Base-by-base conservation (phyloP, 2,888 invertebrate species). In the Noctua janthe region DNA sequence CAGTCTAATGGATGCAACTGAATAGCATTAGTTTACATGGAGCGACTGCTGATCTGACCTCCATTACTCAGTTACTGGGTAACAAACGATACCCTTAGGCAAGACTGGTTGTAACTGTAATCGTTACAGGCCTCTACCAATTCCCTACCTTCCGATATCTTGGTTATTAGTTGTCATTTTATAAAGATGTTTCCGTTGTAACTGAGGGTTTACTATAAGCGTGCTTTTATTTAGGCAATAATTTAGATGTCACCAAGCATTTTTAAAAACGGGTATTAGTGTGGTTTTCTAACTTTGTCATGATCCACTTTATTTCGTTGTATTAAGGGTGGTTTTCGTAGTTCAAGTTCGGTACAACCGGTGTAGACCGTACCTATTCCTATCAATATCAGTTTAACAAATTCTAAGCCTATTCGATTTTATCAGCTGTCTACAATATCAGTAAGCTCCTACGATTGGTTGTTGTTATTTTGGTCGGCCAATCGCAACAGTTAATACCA, bases 391-490 rank as follows among this genome's bases (percentile, higher is more conserved):
- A 82, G 1, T 62, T 69, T 15, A 29, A 67, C 56, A 62, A 83
- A 10, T 54, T 83, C 66, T 82, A 80, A 77, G 62, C 62, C 62
- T 77, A 83, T 7, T 49, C 29, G 10, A 7, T 13, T 76, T 83
- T 81, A 81, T 81, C 83, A 83, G 76, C 35, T 54, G 62, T 81
- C 81, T 83, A 56, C 7, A 69, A 70, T 62, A 59, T 83, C 76
- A 64, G 39, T 76, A 47, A 76, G 29, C 23, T 47, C 23, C 29
- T 62, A 17, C 49, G 62, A 81, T 81, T 81, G 80, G 80, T 23
- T 54, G 62, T 39, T 51, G 39, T 17, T 77, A 70, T 81, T 77
- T 70, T 29, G 11, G 23, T 70, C 47, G 29, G 8, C 81, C 81
- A 81, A 81, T 81, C 69, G 51, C 23, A n/a, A 35, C 15, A 35